Evolutionary conservation across 1,140 invertebrate species (phyloP), one percentile per base, ranked within the genome.

Genomic region (Augochlora pura): DNA sequence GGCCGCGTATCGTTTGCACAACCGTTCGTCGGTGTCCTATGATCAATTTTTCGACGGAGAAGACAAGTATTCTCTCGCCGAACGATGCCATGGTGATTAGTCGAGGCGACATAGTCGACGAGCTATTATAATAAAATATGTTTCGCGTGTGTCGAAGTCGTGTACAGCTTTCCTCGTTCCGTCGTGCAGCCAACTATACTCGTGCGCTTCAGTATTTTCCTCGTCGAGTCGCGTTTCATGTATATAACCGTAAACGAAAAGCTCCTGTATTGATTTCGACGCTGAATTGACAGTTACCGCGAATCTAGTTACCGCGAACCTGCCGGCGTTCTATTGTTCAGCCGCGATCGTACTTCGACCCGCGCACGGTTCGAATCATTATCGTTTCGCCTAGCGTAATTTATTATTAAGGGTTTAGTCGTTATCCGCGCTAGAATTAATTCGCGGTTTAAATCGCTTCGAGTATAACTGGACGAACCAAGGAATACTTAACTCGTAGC

Each of bases 181-280:
- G 60, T 79, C 27, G 9, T 49, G 21, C 25, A 39, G 12, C n/a
- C 27, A 52, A 10, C 38, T 66, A 46, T 71, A 64, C 62, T 64
- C 68, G 32, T 71, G 49, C 68, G 59, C 77, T 79, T 79, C 38
- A 74, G 52, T 73, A 74, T 79, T 79, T 79, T 46, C 49, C 6
- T 67, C 71, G 39, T 64, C 59, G 10, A 60, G 7, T 49, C n/a
- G 32, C 64, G 32, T 67, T 27, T 21, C 25, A 16, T 65, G 70
- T 66, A 49, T 59, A 46, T 65, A 46, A 72, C 25, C 49, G 63
- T 64, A 7, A 59, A 66, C 10, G n/a, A 46, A 46, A 46, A 12
- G 0, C 10, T 5, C 23, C 49, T 12, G 16, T 23, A 52, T n/a
- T 74, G n/a, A 65, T 60, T 74, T 66, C 49, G 1, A 60, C 60